Percentiles rank a stretch among this genome's conserved stretches.
Evolutionary conservation across 2,888 invertebrate genomes (phyloP).

Genomic region (Tetramorium bicarinatum): DNA sequence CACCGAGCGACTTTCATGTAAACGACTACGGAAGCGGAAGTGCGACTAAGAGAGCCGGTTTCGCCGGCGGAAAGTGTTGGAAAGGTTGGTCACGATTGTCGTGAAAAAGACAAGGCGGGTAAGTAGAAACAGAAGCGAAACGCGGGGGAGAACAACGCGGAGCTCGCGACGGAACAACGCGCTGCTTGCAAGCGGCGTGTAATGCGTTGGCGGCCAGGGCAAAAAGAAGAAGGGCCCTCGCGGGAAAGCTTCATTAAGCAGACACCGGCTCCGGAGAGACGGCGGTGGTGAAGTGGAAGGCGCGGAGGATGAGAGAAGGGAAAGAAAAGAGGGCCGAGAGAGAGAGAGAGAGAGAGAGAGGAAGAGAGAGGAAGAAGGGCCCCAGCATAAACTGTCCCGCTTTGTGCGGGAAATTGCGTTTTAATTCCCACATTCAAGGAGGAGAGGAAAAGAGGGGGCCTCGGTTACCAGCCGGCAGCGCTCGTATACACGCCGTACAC

Average conservation of each 20-base stretch:
- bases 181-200: conserved; percentile 66
- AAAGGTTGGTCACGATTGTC: conserved; percentile 34
- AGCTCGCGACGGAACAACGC: conserved; percentile 69
- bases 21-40: conserved; percentile 49
- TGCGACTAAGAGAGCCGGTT: conserved; percentile 25
- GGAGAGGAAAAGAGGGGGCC: conserved; percentile 41
- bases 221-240: conserved; percentile 80
- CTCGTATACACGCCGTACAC: conserved; percentile 79
- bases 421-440: conserved; percentile 85
- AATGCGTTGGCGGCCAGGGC: conserved; percentile 69
- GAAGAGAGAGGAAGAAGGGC: conserved; percentile 68
- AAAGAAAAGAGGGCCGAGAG: conserved; percentile 17
- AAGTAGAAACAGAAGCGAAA: conserved; percentile 36
- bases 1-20: conserved; percentile 36
- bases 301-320: conserved; percentile 14
- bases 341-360: conserved; percentile 51
- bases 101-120: conserved; percentile 50
- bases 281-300: conserved; percentile 58
- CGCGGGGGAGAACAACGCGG: conserved; percentile 25
- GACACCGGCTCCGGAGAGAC: conserved; percentile 75
- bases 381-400: conserved; percentile 84
- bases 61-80: conserved; percentile 48
- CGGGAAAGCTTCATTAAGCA: conserved; percentile 84
- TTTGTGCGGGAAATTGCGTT: conserved; percentile 86
- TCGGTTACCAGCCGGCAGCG: conserved; percentile 76